phyloP scores from a whole-genome alignment of 30 jellyfish, hydroid and myxozoan species.

The Cassiopea xamachana region DNA sequence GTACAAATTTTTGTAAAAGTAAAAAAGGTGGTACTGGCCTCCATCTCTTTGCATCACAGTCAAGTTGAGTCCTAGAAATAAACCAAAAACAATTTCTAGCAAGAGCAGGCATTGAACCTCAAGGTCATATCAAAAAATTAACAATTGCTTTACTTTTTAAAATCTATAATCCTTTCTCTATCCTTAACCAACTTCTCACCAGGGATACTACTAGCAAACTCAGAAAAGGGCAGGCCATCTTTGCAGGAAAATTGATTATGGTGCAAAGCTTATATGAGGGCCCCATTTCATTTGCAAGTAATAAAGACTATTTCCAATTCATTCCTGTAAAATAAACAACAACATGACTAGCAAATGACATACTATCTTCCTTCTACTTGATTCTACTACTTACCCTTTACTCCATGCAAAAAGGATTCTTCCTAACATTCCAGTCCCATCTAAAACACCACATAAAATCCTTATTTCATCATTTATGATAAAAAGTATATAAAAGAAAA shows the following conservation, averaged over 20 bases:
- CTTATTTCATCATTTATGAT: no score
- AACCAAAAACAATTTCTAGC: not conserved
- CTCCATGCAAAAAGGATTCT: constrained; percentile 94
- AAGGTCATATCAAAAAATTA: no score
- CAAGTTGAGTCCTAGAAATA: constrained; percentile 84
- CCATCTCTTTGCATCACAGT: constrained; percentile 99
- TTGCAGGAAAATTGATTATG: not conserved
- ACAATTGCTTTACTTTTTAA: no score
- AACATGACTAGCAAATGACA: no score
- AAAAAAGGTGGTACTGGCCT: constrained; percentile 38
- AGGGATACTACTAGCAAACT: no score
- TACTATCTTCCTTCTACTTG: not conserved
- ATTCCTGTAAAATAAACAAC: no score
- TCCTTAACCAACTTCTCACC: no score
- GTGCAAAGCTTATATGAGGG: not conserved
- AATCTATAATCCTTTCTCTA: no score
- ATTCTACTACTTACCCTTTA: constrained; percentile 71
- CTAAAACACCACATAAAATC: constrained; percentile 6
- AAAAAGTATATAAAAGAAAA: no score
- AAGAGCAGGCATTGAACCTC: no score
- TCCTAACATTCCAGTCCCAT: constrained; percentile 99
- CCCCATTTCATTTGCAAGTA: not conserved
- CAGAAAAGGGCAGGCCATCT: no score
- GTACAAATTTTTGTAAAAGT: not conserved
- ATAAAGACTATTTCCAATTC: not conserved